Percentiles rank a stretch among this genome's conserved stretches.
Evolutionary conservation across 2,888 invertebrate genomes (phyloP).

Genomic region (Meliscaeva auricollis): DNA sequence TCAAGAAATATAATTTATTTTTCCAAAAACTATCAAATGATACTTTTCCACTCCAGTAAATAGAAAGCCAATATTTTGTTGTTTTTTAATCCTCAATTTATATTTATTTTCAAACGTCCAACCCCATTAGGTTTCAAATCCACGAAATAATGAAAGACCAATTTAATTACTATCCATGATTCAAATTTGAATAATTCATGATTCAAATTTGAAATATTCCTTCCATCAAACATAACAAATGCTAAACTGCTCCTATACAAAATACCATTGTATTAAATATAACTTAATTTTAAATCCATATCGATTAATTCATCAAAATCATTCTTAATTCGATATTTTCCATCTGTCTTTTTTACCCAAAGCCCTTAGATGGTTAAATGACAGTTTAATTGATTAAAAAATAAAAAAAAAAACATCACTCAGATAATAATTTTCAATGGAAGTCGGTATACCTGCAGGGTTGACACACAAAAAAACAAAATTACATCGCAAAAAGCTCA

Average conservation of each 20-base stretch:
- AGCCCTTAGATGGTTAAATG: neutral
- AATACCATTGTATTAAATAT: neutral
- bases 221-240: neutral
- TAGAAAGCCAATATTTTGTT: too few species aligned
- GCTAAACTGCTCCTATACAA: neutral
- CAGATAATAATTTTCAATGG: neutral
- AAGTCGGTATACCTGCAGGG: neutral
- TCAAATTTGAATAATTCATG: too few species aligned
- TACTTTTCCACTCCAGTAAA: too few species aligned
- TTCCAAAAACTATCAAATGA: too few species aligned
- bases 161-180: too few species aligned
- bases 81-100: too few species aligned
- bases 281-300: neutral
- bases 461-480: neutral
- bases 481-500: conserved; percentile 25
- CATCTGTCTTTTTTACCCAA: neutral
- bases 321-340: conserved; percentile 15
- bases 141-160: too few species aligned
- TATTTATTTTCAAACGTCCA: too few species aligned
- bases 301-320: conserved; percentile 19
- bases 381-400: conserved; percentile 48
- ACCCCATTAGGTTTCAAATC: too few species aligned
- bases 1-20: too few species aligned
- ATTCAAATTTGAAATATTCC: too few species aligned
- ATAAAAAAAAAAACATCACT: conserved; percentile 12